Conservation (phyloP, 2,113 vertebrate genomes). For the Mellivora capensis region DNA sequence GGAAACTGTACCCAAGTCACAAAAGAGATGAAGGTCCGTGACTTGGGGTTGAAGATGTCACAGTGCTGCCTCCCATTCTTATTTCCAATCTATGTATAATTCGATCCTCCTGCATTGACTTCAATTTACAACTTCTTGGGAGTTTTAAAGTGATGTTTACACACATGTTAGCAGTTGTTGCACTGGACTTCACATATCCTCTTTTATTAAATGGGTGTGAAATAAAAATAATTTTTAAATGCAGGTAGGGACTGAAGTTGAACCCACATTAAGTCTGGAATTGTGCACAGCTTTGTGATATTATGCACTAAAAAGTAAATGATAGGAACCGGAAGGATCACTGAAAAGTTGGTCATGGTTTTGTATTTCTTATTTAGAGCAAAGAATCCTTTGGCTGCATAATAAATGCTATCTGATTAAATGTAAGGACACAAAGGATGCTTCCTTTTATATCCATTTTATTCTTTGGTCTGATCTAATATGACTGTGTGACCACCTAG, state of each 20-base stretch:
- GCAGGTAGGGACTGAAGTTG: conserved; percentile 35
- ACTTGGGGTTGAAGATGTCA: neutral
- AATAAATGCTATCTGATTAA: neutral
- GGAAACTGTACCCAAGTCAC: neutral
- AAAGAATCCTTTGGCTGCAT: neutral
- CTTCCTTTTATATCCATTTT: neutral
- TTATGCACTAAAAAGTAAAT: neutral
- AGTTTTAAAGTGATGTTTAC: conserved; percentile 41
- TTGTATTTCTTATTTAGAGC: neutral
- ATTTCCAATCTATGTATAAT: neutral
- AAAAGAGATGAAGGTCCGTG: neutral
- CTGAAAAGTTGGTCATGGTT: conserved; percentile 30
- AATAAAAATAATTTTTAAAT: conserved; percentile 35
- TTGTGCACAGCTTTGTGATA: conserved; percentile 26
- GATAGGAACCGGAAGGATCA: neutral
- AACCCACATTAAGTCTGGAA: neutral
- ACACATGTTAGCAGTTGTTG: conserved; percentile 45
- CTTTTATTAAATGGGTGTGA: conserved; percentile 41
- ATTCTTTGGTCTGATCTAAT: neutral
- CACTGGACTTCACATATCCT: neutral
- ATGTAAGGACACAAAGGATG: neutral
- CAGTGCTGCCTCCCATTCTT: neutral
- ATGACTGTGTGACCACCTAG: neutral
- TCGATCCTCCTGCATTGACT: neutral
- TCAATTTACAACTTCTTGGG: neutral